Base-by-base conservation (phyloP, 2,888 invertebrate species). In the Tenthredo scrophulariae region DNA sequence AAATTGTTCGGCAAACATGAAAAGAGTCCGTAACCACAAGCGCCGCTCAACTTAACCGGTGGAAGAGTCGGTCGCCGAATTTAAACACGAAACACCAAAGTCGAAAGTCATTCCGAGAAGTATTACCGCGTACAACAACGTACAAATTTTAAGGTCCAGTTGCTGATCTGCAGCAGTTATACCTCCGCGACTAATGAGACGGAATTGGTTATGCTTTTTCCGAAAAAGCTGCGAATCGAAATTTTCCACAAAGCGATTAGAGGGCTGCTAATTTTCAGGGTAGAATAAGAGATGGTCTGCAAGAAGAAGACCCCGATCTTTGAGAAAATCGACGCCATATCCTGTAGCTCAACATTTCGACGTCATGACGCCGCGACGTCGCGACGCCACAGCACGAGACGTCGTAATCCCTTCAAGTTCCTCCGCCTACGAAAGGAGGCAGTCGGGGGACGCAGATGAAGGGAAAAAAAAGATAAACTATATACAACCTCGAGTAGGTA, bases 1-100 rank as follows among this genome's bases (percentile, higher is more conserved):
- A 85, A 85, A 87, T 87, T 86, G 84, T 86, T 86, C 87, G 86
- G 86, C 86, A 86, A 87, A 87, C 86, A 86, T 86, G 86, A 86
- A 86, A 86, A 84, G 86, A 65, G 22, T 46, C 18, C 26, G 54
- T 84, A 84, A 75, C 84, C 84, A 70, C 83, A 70, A 65, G 83
- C 65, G 83, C 83, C 83, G 43, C 29, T 83, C 54, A 43, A 83
- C 77, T 33, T 18, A 62, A 70, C 83, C 65, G 77, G 80, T 18
- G 62, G 40, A 80, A 26, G 43, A 33, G 9, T 29, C 50, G 46
- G 50, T 62, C 50, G 83, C 40, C 43, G 62, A 80, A 58, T 50
- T 22, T 22, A 50, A 29, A 54, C 29, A 50, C 50, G 29, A 33
- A 67, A 33, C 15, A 22, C 29, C 29, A 74, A 43, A 74, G 40